Conservation (phyloP, 2,888 invertebrate genomes). For the Morpho deidamia region DNA sequence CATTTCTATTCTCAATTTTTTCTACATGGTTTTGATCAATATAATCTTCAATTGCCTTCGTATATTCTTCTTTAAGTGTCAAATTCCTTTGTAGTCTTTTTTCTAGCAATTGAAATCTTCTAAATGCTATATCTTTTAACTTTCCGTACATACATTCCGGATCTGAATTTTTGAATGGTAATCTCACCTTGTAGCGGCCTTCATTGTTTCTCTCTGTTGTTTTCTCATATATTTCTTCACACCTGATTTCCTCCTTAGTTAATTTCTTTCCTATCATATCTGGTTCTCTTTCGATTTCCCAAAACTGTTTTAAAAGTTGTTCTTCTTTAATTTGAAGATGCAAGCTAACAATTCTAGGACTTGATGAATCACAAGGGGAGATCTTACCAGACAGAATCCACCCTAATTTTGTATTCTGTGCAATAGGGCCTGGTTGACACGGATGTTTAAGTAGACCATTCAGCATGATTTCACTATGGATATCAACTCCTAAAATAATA, state of each 20-base stretch:
- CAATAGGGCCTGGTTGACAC: conserved; percentile 12
- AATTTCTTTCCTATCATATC: conserved; percentile 9
- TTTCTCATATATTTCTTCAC: conserved; percentile 21
- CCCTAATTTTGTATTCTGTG: conserved; percentile 23
- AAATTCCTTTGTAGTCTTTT: conserved; percentile 13
- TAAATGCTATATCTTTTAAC: conserved; percentile 22
- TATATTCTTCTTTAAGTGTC: conserved; percentile 18
- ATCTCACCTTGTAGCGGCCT: conserved; percentile 22
- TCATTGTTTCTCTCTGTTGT: conserved; percentile 14
- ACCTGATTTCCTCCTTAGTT: conserved; percentile 23
- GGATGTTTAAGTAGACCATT: conserved; percentile 21
- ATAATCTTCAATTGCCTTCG: conserved; percentile 21
- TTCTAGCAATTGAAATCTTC: conserved; percentile 22
- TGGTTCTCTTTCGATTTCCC: conserved; percentile 24
- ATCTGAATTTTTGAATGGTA: conserved; percentile 18
- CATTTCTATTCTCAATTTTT: not conserved
- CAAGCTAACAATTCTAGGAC: not conserved
- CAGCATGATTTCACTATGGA: conserved; percentile 23
- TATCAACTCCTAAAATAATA: conserved; percentile 28
- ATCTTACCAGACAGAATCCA: conserved; percentile 27
- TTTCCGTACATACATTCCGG: conserved; percentile 10
- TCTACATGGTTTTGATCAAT: conserved; percentile 24
- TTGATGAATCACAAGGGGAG: not conserved
- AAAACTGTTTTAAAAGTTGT: conserved; percentile 22
- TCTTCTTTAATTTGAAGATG: conserved; percentile 13